Evolutionary conservation across 2,113 vertebrate species (phyloP).

Genomic region (Mormyrus iriodes): DNA sequence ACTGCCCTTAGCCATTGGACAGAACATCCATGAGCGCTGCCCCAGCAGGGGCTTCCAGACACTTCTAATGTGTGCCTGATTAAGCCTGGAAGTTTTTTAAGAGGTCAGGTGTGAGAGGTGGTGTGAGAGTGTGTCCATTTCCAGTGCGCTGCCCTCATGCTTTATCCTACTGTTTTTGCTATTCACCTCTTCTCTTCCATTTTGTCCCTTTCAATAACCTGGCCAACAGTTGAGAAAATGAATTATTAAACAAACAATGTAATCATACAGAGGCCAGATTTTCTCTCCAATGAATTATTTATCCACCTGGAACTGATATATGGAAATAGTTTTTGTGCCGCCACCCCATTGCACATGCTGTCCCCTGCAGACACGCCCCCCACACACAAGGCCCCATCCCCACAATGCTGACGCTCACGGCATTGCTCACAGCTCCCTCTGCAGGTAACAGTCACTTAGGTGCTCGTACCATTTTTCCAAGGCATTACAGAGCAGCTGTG

Average conservation of each 20-base stretch:
- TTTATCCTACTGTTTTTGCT: neutral
- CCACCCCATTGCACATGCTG: neutral
- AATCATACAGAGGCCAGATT: constrained; percentile 50
- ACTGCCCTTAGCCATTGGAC: neutral
- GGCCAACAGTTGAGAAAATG: neutral
- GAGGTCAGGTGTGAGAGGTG: neutral
- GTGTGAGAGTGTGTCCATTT: neutral
- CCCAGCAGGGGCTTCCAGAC: neutral
- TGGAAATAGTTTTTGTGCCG: constrained; percentile 39
- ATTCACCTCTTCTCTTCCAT: neutral
- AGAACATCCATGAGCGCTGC: neutral
- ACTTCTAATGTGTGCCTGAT: neutral
- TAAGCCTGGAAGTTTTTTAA: neutral
- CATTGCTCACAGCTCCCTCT: neutral
- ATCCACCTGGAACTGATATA: constrained; percentile 47
- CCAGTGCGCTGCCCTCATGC: neutral
- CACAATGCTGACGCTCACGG: neutral
- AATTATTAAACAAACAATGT: constrained; percentile 43
- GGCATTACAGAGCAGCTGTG: neutral
- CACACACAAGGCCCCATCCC: neutral
- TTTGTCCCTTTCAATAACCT: neutral
- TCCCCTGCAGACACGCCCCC: neutral
- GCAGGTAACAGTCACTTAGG: neutral
- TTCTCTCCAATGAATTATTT: constrained; percentile 56
- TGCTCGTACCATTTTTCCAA: neutral